Evolutionary conservation across 30 jellyfish, hydroid and myxozoan species (phyloP).

Genomic region (Rhopilema esculentum): DNA sequence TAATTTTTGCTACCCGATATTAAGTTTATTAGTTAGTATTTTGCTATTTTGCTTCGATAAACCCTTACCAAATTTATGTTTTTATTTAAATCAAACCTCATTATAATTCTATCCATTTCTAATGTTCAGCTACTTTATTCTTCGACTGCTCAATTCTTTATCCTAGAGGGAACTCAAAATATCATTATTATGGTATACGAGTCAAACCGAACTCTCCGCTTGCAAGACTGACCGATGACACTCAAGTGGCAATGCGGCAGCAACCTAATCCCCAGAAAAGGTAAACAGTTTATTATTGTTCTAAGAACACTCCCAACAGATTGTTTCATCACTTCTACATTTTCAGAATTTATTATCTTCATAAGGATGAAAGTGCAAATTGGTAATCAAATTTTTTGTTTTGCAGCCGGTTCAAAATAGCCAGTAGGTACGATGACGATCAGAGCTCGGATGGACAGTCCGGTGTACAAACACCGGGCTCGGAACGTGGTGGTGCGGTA

Average conservation of each 20-base stretch:
- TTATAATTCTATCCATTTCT: no score
- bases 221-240: conserved; percentile 96
- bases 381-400: background rate
- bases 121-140: no score
- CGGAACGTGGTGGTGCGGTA: conserved; percentile 72
- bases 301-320: no score
- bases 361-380: background rate
- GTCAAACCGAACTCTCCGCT: conserved; percentile 97
- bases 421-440: conserved; percentile 79
- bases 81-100: no score
- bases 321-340: no score
- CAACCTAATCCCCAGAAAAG: conserved; percentile 94
- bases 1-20: no score
- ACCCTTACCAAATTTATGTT: no score
- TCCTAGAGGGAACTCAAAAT: conserved; percentile 97
- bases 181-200: conserved; percentile 98
- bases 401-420: conserved; percentile 69
- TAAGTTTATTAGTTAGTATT: no score
- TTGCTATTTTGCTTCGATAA: no score
- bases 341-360: no score
- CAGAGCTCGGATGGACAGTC: conserved; percentile 70
- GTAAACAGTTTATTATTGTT: conserved; percentile 39
- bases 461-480: conserved; percentile 59
- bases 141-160: background rate
- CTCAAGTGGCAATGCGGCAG: conserved; percentile 98